Evolutionary conservation across 2,888 invertebrate species (phyloP).

Genomic region (Sipunculus nudus): DNA sequence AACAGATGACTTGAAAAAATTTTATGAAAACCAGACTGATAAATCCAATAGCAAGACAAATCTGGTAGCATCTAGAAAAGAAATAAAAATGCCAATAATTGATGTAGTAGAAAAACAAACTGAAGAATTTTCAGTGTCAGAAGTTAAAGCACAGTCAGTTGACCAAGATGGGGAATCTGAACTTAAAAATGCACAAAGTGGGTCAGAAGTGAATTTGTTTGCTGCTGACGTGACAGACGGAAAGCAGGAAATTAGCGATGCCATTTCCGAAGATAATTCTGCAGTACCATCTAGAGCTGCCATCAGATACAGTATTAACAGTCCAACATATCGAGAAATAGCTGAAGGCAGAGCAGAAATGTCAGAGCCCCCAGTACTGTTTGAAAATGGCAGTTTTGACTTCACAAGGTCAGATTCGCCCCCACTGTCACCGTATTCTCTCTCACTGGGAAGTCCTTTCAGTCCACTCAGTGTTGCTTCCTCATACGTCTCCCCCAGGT

Average conservation of each 20-base stretch:
- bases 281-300: background rate
- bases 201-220: background rate
- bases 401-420: too few species aligned
- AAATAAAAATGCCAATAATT: too few species aligned
- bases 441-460: constrained; percentile 26
- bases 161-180: background rate
- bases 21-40: too few species aligned
- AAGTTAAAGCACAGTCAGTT: background rate
- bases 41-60: too few species aligned
- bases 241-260: background rate
- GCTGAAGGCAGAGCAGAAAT: constrained; percentile 45
- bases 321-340: constrained; percentile 53
- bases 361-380: too few species aligned
- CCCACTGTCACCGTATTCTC: background rate
- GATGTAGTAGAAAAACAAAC: too few species aligned
- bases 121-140: too few species aligned
- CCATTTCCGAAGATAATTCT: background rate
- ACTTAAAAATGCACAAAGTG: background rate
- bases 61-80: too few species aligned
- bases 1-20: too few species aligned
- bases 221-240: background rate
- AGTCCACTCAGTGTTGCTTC: constrained; percentile 54
- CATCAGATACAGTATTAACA: constrained; percentile 53
- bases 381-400: too few species aligned
- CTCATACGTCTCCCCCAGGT: constrained; percentile 38